These are phyloP conservation scores for Caenorhabditis latens DNA, from an alignment of 1,140 invertebrate genomes.

Conservation along the genomic window DNA sequence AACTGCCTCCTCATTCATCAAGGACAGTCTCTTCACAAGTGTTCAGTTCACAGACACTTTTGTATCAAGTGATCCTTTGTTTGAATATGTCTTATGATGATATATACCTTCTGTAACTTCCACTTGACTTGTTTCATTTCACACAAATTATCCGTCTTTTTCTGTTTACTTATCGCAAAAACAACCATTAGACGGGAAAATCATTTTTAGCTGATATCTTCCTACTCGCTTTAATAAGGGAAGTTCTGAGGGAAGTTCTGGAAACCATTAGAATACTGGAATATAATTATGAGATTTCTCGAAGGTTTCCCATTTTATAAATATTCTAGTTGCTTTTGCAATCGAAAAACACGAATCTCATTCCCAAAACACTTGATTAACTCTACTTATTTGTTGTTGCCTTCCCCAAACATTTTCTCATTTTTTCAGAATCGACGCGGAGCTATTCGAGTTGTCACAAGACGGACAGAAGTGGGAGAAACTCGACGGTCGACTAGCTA, in stretches of 20 bases:
- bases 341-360: too few relatives aligned
- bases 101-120: background rate
- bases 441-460: conserved; percentile 62
- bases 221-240: too few relatives aligned
- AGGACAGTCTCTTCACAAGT: background rate
- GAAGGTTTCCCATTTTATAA: too few relatives aligned
- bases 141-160: background rate
- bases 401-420: too few relatives aligned
- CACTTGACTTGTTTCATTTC: conserved; percentile 7
- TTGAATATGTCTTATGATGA: conserved; percentile 21
- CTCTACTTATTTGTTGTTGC: too few relatives aligned
- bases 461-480: conserved; percentile 62
- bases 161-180: background rate
- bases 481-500: conserved; percentile 46
- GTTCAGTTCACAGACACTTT: background rate
- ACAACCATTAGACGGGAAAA: too few relatives aligned
- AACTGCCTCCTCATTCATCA: background rate
- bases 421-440: conserved; percentile 63
- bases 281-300: too few relatives aligned
- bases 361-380: too few relatives aligned
- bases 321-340: too few relatives aligned
- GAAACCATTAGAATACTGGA: too few relatives aligned
- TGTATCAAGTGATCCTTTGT: conserved; percentile 5
- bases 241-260: too few relatives aligned
- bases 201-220: too few relatives aligned